Evolutionary conservation across 2,888 invertebrate genomes (phyloP), one percentile per base, ranked within the genome.

Genomic region (Liposcelis brunnea): DNA sequence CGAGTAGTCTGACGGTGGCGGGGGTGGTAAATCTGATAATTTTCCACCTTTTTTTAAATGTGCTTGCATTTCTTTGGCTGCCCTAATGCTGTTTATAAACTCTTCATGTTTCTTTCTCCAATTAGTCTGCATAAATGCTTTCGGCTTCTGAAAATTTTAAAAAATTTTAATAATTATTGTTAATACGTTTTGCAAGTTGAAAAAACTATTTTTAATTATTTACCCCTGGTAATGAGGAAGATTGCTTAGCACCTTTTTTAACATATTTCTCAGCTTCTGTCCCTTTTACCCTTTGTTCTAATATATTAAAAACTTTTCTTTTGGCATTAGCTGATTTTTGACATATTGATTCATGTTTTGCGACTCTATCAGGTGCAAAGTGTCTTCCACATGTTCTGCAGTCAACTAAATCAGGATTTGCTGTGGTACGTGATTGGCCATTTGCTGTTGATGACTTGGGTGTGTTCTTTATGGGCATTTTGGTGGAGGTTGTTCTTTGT

Each of bases 51-150:
- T 76, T 3, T 80, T 80, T 36, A 89, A 60, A 59, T 86, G 78
- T 1, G 74, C 76, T 61, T 85, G 81, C 55, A 76, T 81, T 64
- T 75, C 76, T 59, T 89, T 91, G 2, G 95, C 95, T 6, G 87
- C 83, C 34, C 91, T 74, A 51, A 97, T 90, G 2, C 90, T 78
- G 49, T 75, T 71, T 52, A 95, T 85, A 63, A 97, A 95, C 56
- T 93, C 89, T 60, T 89, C 82, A 68, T 97, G 97, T 55, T 91
- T 84, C 59, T 80, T 75, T 2, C 91, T 72, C 97, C 97, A 97
- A 64, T 80, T 82, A 53, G 64, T 73, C 59, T 75, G 77, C 47
- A 26, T 70, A 5, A 21, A 16, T 19, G 7, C 6, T 21, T 50
- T 51, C 21, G 45, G 26, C 15, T 47, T 45, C 35, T 50, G 49